Base-by-base conservation (phyloP, 2,113 vertebrate species). In the Psilopsiagon aymara region DNA sequence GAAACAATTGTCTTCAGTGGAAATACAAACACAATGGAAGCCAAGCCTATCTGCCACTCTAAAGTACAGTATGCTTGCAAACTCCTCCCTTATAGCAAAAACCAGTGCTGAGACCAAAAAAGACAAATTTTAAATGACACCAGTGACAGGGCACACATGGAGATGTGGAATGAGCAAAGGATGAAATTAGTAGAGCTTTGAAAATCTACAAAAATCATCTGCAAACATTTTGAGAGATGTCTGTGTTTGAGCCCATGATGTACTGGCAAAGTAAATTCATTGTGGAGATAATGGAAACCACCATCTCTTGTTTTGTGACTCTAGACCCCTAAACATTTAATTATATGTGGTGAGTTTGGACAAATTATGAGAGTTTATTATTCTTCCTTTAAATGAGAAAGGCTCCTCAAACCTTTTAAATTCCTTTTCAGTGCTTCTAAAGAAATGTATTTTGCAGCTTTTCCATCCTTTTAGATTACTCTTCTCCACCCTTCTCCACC, bases 261-360 rank as follows among this genome's bases (percentile, higher is more conserved):
- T 28, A 7, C n/a, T 46, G 39, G 70, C 12, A 77, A 57, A 33
- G 60, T 7, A 15, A 44, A 41, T 37, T 52, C 2, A 16, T 41
- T 37, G 41, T 63, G 70, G 57, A 43, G 57, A 23, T 35, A 49
- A 9, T 35, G 49, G 59, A n/a, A 87, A 69, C 55, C 18, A 17
- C 0, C 0, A 16, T 44, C 19, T 71, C 69, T 75, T 39, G 23
- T 53, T 79, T 82, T 51, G 39, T 53, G 82, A 0, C 47, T 57
- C 37, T 81, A 94, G 66, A 66, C 17, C 7, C 37, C 47, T 52
- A 49, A 87, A 19, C 3, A 7, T 46, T 52, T 39, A 41, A 21
- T 57, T 2, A 31, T 24, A 75, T 66, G 52, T 44, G 29, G 6
- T 28, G 49, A 76, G n/a, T 83, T 57, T 74, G 16, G 29, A 31